Evolutionary conservation across 2,113 vertebrate species (phyloP).

Genomic region (Varanus komodoensis): DNA sequence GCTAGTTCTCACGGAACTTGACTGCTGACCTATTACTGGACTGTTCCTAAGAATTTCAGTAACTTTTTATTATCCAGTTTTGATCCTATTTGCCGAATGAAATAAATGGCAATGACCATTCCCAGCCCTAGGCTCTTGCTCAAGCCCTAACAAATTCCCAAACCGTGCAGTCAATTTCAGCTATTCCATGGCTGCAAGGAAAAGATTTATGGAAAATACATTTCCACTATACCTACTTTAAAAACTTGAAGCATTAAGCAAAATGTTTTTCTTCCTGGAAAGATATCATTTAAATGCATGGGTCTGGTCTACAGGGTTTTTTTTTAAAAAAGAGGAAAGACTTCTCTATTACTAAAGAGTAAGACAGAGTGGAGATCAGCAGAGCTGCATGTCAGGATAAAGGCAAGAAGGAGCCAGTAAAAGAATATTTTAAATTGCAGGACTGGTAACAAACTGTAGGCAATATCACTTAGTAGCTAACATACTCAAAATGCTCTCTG

Average conservation of each 20-base stretch:
- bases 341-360: neutral
- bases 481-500: neutral
- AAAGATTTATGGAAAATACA: neutral
- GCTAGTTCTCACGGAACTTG: neutral
- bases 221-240: neutral
- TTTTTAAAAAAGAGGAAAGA: neutral
- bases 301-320: neutral
- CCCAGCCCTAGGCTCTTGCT: neutral
- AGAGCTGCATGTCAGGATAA: neutral
- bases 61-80: neutral
- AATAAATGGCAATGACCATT: neutral
- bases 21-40: neutral
- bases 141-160: neutral
- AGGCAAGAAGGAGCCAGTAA: neutral
- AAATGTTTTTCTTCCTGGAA: neutral
- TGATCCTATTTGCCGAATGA: neutral
- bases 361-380: neutral
- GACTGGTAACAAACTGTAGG: neutral
- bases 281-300: neutral
- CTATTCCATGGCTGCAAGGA: no score
- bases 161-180: neutral
- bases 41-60: neutral
- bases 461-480: neutral
- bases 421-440: neutral
- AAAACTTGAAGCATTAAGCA: neutral